These are phyloP conservation scores for Zeuzera pyrina DNA, from an alignment of 2,888 invertebrate genomes.

Conservation along the genomic window DNA sequence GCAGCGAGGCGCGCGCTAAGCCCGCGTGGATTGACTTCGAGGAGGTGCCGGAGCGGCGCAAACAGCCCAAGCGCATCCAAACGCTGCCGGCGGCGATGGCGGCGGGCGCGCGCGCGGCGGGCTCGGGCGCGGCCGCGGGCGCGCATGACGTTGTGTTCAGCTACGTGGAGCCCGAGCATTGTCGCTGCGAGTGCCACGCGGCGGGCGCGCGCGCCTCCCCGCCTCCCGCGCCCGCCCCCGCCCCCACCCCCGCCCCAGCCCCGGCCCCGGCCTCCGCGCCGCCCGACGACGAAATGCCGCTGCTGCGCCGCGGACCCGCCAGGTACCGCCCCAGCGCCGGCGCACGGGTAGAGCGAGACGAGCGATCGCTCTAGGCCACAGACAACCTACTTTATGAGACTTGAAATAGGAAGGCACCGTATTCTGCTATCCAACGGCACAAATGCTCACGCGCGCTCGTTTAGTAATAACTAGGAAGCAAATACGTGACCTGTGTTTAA, in stretches of 20 bases:
- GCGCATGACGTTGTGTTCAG: constrained; percentile 69
- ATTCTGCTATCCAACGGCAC: no score
- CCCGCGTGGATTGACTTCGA: constrained; percentile 89
- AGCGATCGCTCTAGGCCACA: no score
- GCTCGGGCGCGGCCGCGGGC: constrained; percentile 46
- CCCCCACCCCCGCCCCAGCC: constrained; percentile 7
- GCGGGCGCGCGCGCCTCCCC: constrained; percentile 37
- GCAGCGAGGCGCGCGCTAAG: constrained; percentile 38
- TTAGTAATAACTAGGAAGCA: no score
- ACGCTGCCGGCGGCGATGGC: constrained; percentile 78
- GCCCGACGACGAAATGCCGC: constrained; percentile 38
- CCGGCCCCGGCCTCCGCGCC: constrained; percentile 16
- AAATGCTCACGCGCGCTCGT: no score
- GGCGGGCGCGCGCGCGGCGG: constrained; percentile 53
- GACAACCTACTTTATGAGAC: no score
- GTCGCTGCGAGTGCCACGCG: constrained; percentile 89
- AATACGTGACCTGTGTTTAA: no score
- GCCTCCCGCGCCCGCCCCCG: constrained; percentile 24
- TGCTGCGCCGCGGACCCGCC: constrained; percentile 24
- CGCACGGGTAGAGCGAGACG: constrained; percentile 8
- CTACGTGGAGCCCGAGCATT: constrained; percentile 90
- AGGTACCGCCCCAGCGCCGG: constrained; percentile 5
- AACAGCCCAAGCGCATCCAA: constrained; percentile 87
- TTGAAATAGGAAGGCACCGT: no score
- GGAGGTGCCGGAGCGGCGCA: constrained; percentile 87